Evolutionary conservation across 2,888 invertebrate species (phyloP), one percentile per base, ranked within the genome.

Genomic region (Plagiodera versicolora): DNA sequence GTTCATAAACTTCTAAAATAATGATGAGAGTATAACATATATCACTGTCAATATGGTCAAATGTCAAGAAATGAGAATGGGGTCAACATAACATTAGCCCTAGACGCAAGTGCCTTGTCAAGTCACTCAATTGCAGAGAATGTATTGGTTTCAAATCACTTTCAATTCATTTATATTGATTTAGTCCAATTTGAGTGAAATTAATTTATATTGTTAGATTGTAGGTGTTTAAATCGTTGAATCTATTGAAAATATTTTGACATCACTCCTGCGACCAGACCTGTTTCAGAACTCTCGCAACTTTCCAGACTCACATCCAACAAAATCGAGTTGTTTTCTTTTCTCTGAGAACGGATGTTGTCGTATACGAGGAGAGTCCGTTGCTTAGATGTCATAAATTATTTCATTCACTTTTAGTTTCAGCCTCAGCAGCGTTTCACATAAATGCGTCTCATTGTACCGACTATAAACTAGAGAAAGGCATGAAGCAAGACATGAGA

Each of bases 301-400:
- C 67, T 65, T 67, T 67, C 61, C 60, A 67, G 63, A 63, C 61
- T 59, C 63, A 61, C 56, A 50, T 65, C 63, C 55, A 39, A 58
- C 62, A 59, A 64, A 60, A 59, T 67, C 66, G 59, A 64, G 66
- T 67, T 64, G 64, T 64, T 67, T 67, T 67, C 66, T 67, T 67
- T 67, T 64, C 62, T 63, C 61, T 39, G 49, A 54, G 56, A 67
- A 55, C 66, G 66, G 66, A 67, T 67, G 64, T 62, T 64, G 66
- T 62, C 58, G 62, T 61, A 55, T 63, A 49, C 56, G 49, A 55
- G 64, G 64, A 64, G 58, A 57, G 52, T 60, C 57, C 55, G 64
- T 58, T 60, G 52, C 61, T 56, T 48, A 54, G 55, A 54, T 60
- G 63, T 63, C 62, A 63, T 65, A 65, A 65, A 63, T 65, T 63